Evolutionary conservation across 2,888 invertebrate species (phyloP), one percentile per base, ranked within the genome.

Genomic region (Torymus texanus): DNA sequence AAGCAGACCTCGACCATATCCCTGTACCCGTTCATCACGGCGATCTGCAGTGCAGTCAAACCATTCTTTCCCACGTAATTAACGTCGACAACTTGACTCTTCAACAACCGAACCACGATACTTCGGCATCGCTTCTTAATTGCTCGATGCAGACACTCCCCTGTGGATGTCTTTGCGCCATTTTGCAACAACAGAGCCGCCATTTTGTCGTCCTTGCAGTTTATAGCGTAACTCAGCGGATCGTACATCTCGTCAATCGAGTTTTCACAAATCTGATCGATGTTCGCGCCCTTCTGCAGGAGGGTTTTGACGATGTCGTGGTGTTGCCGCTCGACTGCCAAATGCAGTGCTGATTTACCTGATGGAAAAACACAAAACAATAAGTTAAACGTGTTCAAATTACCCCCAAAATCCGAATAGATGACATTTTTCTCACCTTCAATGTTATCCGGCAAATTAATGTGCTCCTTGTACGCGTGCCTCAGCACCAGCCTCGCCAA

Each of bases 291-390:
- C 11, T 62, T 41, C 16, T 24, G 5, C 24, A 73, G 21, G 5
- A 73, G 62, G 14, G 50, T 18, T 0, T n/a, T 8, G 51, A 53
- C 53, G 14, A 73, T 11, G 13, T 24, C 62, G 29, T 10, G 5
- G 14, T 53, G 10, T 14, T 50, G 12, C 2, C 29, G 24, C n/a
- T 62, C 62, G n/a, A 73, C 53, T 11, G 72, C 51, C 63, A 62
- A 5, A 24, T 62, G 62, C 1, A 73, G 24, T 2, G 62, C n/a
- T 29, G 72, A 24, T 62, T 73, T 63, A 10, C 62, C 72, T 73
- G 50, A 0, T n/a, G 14, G 10, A 55, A 29, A 13, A 68, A 14
- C 41, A 53, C 12, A 18, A n/a, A 3, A 24, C 56, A 29, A 21
- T 2, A 21, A 21, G 21, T 21, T 21, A 29, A 5, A 29, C 2